Evolutionary conservation across 1,140 invertebrate species (phyloP).

Genomic region (Aphidius gifuensis): DNA sequence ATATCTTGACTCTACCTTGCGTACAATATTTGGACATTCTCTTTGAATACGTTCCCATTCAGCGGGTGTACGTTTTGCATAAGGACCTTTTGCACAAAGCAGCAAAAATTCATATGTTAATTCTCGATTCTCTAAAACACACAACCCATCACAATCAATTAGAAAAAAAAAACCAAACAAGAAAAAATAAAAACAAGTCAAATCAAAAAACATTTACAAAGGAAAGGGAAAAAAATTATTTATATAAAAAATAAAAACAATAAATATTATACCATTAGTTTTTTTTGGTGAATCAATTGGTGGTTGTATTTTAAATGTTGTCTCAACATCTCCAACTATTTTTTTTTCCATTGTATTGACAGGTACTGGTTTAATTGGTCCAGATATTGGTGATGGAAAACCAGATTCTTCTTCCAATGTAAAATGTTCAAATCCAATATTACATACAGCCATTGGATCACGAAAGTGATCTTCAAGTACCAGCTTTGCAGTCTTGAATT

Average conservation of each 20-base stretch:
- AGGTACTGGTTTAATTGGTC: conserved; percentile 35
- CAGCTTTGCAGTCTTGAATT: conserved; percentile 73
- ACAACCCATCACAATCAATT: background rate
- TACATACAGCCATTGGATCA: conserved; percentile 51
- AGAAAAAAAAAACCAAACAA: conserved; percentile 1
- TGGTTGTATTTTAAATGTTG: conserved; percentile 38
- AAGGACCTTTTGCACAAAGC: conserved; percentile 56
- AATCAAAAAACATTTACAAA: conserved; percentile 5
- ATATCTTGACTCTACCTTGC: conserved; percentile 51
- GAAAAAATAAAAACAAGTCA: conserved; percentile 5
- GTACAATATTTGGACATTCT: conserved; percentile 55
- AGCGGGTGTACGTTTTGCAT: conserved; percentile 53
- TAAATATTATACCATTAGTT: conserved; percentile 33
- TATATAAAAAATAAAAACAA: background rate
- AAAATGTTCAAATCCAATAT: conserved; percentile 53
- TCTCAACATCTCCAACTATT: conserved; percentile 44
- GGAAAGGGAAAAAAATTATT: background rate
- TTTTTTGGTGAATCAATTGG: conserved; percentile 28
- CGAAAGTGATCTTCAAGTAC: conserved; percentile 78
- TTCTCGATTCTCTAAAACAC: conserved; percentile 43
- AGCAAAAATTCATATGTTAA: conserved; percentile 58
- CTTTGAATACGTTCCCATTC: conserved; percentile 58
- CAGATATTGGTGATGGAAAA: conserved; percentile 32
- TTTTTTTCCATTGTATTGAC: conserved; percentile 34
- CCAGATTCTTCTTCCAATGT: conserved; percentile 53